Evolutionary conservation across 2,797 vertebrate genomes (phyloP).

Genomic region (Pseudocheirus occidentalis): DNA sequence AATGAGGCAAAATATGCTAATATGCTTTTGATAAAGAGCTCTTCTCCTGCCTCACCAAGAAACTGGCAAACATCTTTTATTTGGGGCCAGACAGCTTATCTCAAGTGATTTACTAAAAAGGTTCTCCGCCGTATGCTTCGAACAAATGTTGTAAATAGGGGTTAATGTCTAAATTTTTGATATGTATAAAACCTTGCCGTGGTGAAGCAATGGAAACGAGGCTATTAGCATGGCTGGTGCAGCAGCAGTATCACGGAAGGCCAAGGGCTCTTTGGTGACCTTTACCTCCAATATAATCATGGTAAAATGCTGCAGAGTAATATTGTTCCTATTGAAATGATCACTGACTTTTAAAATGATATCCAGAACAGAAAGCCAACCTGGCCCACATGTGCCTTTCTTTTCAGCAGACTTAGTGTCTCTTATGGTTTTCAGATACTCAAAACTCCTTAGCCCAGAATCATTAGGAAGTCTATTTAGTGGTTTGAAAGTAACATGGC

Average conservation of each 20-base stretch:
- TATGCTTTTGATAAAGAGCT: conserved; percentile 86
- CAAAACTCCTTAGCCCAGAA: conserved; percentile 75
- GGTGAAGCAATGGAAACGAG: conserved; percentile 51
- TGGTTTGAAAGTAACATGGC: conserved; percentile 76
- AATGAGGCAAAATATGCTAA: conserved; percentile 90
- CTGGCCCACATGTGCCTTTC: conserved; percentile 63
- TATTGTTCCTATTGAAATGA: not conserved
- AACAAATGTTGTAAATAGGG: conserved; percentile 79
- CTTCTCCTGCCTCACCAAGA: conserved; percentile 83
- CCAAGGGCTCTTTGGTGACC: conserved; percentile 66
- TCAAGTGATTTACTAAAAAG: conserved; percentile 83
- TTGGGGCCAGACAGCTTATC: conserved; percentile 83
- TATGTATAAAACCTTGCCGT: conserved; percentile 70
- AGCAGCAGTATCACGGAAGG: conserved; percentile 47
- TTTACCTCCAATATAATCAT: conserved; percentile 61
- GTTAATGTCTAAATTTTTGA: conserved; percentile 83
- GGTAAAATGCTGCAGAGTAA: not conserved
- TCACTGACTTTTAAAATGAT: conserved; percentile 33
- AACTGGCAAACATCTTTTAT: conserved; percentile 86
- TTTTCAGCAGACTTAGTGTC: conserved; percentile 75
- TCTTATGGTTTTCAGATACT: conserved; percentile 80
- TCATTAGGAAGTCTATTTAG: conserved; percentile 76
- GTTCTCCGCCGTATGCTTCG: conserved; percentile 67
- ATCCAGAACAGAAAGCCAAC: conserved; percentile 47
- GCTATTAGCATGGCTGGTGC: conserved; percentile 59